phyloP scores from a whole-genome alignment of 2,797 vertebrate genomes.

The Molossus molossus region DNA sequence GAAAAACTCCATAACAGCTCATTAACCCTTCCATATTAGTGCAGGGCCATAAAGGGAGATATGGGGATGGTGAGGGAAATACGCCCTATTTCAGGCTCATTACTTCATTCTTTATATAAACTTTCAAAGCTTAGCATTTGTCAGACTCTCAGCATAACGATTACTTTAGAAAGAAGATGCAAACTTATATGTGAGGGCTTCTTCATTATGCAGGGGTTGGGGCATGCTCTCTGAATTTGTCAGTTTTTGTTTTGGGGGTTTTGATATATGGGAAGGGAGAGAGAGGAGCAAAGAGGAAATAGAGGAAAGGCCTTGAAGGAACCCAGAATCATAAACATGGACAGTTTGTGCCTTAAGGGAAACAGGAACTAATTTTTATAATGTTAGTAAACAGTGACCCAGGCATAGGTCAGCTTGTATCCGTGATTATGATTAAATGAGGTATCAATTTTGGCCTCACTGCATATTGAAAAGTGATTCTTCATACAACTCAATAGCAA shows the following conservation, averaged over 20 bases:
- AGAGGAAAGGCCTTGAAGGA: constrained; percentile 71
- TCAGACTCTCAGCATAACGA: background rate
- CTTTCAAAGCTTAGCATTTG: background rate
- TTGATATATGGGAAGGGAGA: background rate
- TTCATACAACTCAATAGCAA: constrained; percentile 11
- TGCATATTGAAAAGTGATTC: constrained; percentile 60
- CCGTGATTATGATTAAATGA: constrained; percentile 61
- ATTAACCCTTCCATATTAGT: constrained; percentile 55
- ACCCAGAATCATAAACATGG: constrained; percentile 76
- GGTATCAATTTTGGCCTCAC: constrained; percentile 76
- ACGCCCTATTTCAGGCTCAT: background rate
- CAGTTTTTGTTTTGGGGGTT: background rate
- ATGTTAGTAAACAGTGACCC: constrained; percentile 70
- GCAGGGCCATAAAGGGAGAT: constrained; percentile 34
- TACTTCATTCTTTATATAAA: constrained; percentile 35
- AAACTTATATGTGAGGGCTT: background rate
- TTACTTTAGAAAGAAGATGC: constrained; percentile 25
- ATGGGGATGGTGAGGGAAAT: background rate
- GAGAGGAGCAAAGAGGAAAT: constrained; percentile 55
- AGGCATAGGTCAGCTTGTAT: constrained; percentile 41
- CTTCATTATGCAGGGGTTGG: background rate
- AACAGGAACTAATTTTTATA: constrained; percentile 81
- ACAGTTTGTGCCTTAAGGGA: constrained; percentile 77
- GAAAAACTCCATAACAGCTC: constrained; percentile 54
- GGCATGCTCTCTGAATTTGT: background rate